These are phyloP conservation scores for Pantherophis guttatus DNA, from an alignment of 2,113 vertebrate genomes.

Conservation along the genomic window DNA sequence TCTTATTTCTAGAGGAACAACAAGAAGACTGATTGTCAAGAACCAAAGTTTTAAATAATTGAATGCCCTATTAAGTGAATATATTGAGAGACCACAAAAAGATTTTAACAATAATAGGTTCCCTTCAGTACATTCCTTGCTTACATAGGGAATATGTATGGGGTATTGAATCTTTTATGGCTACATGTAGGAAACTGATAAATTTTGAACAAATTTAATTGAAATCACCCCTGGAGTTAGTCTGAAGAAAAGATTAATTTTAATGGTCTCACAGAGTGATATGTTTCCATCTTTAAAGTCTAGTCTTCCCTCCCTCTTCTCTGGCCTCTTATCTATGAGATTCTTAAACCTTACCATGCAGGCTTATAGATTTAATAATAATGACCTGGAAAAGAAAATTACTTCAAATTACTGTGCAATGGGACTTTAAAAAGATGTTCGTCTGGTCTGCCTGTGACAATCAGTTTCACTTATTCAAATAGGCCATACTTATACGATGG, in stretches of 20 bases:
- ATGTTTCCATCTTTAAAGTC: constrained; percentile 48
- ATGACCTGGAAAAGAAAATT: constrained; percentile 18
- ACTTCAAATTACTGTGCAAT: constrained; percentile 37
- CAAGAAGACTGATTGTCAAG: constrained; percentile 24
- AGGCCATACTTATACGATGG: background rate
- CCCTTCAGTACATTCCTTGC: constrained; percentile 50
- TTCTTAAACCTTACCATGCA: constrained; percentile 41
- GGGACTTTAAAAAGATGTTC: constrained; percentile 63
- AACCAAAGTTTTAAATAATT: constrained; percentile 55
- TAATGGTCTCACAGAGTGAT: constrained; percentile 64
- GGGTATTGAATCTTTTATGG: constrained; percentile 76
- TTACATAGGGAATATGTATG: constrained; percentile 58
- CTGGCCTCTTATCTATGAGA: constrained; percentile 64
- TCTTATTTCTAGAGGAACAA: constrained; percentile 28
- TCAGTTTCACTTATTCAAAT: constrained; percentile 30
- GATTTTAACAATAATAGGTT: constrained; percentile 64
- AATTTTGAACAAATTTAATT: constrained; percentile 79
- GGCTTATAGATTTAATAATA: constrained; percentile 31
- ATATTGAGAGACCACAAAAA: constrained; percentile 62
- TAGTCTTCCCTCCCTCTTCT: constrained; percentile 52
- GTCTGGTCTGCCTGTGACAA: constrained; percentile 39
- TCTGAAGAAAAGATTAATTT: constrained; percentile 70
- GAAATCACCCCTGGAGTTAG: constrained; percentile 75
- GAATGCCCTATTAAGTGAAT: constrained; percentile 61
- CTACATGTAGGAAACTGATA: constrained; percentile 73